A percentile compares a stretch with the other conserved stretches of the same genome.
Conservation (phyloP, 2,888 invertebrate species). For the Neoascia interrupta region DNA sequence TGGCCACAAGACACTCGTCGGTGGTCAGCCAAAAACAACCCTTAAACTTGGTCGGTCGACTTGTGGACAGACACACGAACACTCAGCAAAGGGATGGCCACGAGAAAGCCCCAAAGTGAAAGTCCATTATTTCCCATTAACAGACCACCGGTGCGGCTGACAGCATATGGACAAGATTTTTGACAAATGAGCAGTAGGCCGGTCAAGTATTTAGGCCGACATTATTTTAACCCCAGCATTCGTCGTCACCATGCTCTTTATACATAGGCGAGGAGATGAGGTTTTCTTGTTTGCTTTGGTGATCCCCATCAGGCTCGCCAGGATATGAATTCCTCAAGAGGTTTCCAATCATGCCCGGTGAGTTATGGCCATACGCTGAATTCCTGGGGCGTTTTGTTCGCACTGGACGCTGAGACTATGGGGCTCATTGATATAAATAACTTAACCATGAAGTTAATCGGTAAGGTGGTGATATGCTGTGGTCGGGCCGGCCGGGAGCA, state of each 20-base stretch:
- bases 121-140: conserved; percentile 71
- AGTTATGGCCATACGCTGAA: conserved; percentile 72
- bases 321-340: conserved; percentile 73
- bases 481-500: neutral
- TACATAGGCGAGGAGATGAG: conserved; percentile 42
- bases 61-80: conserved; percentile 22
- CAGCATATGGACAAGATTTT: conserved; percentile 70
- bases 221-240: conserved; percentile 67
- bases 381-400: conserved; percentile 53
- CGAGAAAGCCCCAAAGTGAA: conserved; percentile 61
- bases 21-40: conserved; percentile 65
- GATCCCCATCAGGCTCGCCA: conserved; percentile 24
- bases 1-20: conserved; percentile 61
- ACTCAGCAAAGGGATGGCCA: conserved; percentile 1
- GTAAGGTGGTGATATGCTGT: conserved; percentile 68
- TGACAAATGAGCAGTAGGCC: conserved; percentile 69
- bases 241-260: too few relatives aligned
- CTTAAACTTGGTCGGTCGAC: conserved; percentile 38
- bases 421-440: conserved; percentile 74
- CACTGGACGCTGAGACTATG: conserved; percentile 15
- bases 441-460: conserved; percentile 75
- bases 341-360: conserved; percentile 75
- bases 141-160: conserved; percentile 68
- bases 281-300: conserved; percentile 54
- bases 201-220: conserved; percentile 68